Base-by-base conservation (phyloP, 2,888 invertebrate genomes). In the Apamea crenata region DNA sequence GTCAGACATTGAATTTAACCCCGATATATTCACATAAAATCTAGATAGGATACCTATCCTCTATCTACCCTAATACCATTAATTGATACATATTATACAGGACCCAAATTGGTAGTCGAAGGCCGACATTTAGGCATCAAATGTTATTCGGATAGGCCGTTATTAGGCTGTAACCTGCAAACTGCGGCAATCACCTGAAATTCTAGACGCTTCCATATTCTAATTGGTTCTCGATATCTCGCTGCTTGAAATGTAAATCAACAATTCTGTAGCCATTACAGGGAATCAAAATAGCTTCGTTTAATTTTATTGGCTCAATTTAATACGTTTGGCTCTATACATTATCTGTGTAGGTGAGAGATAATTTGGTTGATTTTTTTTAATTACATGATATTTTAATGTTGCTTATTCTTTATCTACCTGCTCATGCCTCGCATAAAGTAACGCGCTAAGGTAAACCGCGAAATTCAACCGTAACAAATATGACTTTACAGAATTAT, bases 41-140 rank as follows among this genome's bases (percentile, higher is more conserved):
- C 21, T 50, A 77, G 66, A 72, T 69, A 72, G 65, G 21, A 32
- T 36, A 47, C 18, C 36, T 70, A 47, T 68, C 71, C 53, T 53
- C 66, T 29, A 47, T 61, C n/a, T 61, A n/a, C 50, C 40, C n/a
- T 63, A 40, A 69, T 59, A 66, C 16, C 47, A 71, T 84, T 70
- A 87, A 87, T 87, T 84, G 65, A 74, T 66, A 83, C 68, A 56
- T 74, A 87, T 78, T 87, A 87, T 84, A 65, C 67, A 44, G 66
- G 36, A 68, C 71, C 84, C 74, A 68, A 84, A 87, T 80, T 84
- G 72, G 21, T 73, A 75, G 44, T 69, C 88, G 53, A 84, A 74
- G 65, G 74, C 59, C 84, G 56, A 78, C 36, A 63, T 61, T 61
- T 32, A 63, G 56, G 47, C 44, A 67, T 66, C 81, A 85, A 87